Base-by-base conservation (phyloP, 2,113 vertebrate genomes). In the Oriolus oriolus region DNA sequence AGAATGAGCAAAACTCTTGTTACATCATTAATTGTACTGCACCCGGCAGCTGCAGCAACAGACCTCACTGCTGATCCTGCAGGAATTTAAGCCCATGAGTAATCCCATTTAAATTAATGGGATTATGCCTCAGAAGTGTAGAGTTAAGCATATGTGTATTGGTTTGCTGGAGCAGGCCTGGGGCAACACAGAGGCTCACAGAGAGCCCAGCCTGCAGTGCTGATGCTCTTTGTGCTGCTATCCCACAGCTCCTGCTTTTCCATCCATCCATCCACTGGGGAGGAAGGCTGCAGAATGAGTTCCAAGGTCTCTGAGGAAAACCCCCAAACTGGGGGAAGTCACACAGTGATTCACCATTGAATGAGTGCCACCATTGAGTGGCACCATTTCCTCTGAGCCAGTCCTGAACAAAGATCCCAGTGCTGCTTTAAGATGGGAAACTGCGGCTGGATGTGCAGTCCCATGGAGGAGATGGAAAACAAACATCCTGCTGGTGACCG, bases 81-180 rank as follows among this genome's bases (percentile, higher is more conserved):
- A 96, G 84, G 90, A 94, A 93, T 84, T 96, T 94, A 97, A 96
- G 0, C 49, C 77, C 90, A 53, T 30, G 65, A 87, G 65, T 94
- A 96, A 97, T 96, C 93, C 73, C 86, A 92, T 94, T 97, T 96
- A 96, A 94, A 95, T 94, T 96, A 96, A 96, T 87, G 92, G 86
- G 92, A 94, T 94, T 96, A 94, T 68, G 56, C 70, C 70, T 95
- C 95, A 95, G 82, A 96, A 95, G 71, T 97, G 93, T 95, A 93
- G 90, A 94, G 76, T 93, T 96, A 93, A 93, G 93, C 92, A 82
- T 87, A 89, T 89, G 96, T 89, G 93, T 94, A 84, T 35, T 56
- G 1, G 1, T 81, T 89, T 87, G 92, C 76, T 82, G 56, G 69
- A 93, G 73, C 60, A 78, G 73, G 83, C 86, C 80, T 7, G 1